These are phyloP conservation scores for Arctocebus calabarensis DNA, from an alignment of 2,797 vertebrate species.

Conservation along the genomic window DNA sequence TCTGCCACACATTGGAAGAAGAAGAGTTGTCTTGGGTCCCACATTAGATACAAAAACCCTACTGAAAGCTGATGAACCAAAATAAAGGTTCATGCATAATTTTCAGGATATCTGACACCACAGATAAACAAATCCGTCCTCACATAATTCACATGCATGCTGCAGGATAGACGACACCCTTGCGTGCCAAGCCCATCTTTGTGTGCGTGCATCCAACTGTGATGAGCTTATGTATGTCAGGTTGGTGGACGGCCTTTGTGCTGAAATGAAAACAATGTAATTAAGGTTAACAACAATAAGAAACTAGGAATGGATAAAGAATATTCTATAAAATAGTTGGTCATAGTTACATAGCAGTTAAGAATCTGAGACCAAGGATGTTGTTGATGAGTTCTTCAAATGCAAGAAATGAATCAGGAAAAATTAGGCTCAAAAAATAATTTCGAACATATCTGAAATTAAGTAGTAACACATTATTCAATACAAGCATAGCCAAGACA, in stretches of 20 bases:
- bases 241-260: background rate
- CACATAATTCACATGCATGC: too few species aligned
- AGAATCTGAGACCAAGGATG: background rate
- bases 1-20: too few species aligned
- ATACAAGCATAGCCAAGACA: background rate
- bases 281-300: background rate
- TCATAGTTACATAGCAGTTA: background rate
- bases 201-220: background rate
- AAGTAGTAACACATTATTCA: background rate
- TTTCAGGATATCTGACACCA: too few species aligned
- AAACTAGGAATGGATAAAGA: background rate
- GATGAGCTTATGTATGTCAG: background rate
- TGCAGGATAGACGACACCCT: too few species aligned
- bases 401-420: slow-evolving; percentile 31
- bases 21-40: too few species aligned
- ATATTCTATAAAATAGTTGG: background rate
- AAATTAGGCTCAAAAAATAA: background rate
- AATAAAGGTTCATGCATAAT: too few species aligned
- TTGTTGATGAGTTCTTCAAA: background rate
- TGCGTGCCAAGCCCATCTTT: background rate
- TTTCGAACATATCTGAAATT: background rate
- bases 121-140: too few species aligned
- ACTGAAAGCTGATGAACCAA: too few species aligned
- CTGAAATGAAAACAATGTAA: background rate
- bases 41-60: too few species aligned